Conservation (phyloP, 2,113 vertebrate genomes). For the Orientallactaga bullata region DNA sequence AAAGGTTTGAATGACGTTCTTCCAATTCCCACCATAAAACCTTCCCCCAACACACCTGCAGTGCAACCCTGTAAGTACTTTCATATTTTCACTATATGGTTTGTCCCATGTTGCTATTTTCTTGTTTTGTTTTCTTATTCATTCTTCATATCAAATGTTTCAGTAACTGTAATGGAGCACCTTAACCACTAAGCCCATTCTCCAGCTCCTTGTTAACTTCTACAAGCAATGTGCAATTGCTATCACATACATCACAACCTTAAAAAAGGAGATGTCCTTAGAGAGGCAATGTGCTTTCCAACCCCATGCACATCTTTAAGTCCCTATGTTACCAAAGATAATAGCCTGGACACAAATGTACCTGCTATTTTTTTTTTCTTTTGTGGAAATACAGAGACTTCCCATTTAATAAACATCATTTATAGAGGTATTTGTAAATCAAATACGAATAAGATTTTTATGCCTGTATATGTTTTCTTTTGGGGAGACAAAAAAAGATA, state of each 20-base stretch:
- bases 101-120: background rate
- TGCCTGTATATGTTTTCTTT: background rate
- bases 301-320: background rate
- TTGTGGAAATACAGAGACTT: conserved; percentile 48
- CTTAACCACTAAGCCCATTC: too few relatives aligned
- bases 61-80: background rate
- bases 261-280: background rate
- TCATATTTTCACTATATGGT: background rate
- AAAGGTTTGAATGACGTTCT: background rate
- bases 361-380: conserved; percentile 40
- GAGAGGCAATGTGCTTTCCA: background rate
- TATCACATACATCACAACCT: background rate
- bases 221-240: background rate
- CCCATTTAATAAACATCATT: background rate
- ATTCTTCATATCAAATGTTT: background rate
- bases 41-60: background rate
- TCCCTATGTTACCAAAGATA: background rate
- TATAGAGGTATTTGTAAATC: conserved; percentile 13
- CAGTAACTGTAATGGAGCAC: background rate
- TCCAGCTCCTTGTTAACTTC: background rate
- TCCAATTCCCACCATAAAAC: background rate
- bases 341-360: conserved; percentile 11
- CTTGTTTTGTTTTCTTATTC: background rate
- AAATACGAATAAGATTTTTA: conserved; percentile 18
- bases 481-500: background rate